Evolutionary conservation across 2,113 vertebrate genomes (phyloP), one percentile per base, ranked within the genome.

Genomic region (Otocyon megalotis): DNA sequence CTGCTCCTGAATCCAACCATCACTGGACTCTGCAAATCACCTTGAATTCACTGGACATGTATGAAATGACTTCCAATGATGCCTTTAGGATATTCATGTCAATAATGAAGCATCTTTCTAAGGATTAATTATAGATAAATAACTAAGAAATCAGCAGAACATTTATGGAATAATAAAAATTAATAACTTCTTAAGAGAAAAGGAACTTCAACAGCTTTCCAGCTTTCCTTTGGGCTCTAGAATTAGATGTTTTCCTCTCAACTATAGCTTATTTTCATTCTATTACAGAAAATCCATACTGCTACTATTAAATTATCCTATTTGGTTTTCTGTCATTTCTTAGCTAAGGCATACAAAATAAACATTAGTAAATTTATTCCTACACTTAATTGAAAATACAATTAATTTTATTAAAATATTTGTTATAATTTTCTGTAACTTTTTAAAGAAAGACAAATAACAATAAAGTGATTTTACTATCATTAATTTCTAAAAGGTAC

Each of bases 391-490:
- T 72, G 65, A 85, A 67, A 74, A 37, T 65, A 83, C 19, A 92
- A 92, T 86, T 74, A 76, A 87, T 83, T 79, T 90, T 62, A 84
- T 69, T 83, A 71, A 71, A 77, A 60, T 82, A 86, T 26, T 82
- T 76, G 37, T 84, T 48, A 32, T 74, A 50, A 81, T 82, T 89
- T 65, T 79, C 62, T 85, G 12, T 43, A 72, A 58, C 12, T 60
- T 93, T 79, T 85, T 65, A 83, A 88, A 81, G 69, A 87, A 84
- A 76, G 13, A 65, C 1, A 48, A 89, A 77, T 17, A 65, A 67
- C 71, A 86, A 50, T 82, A 62, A 56, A 82, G 22, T 56, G 26
- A 74, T 60, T 94, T 93, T 28, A 58, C 3, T 10, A 53, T 65
- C 28, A 43, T 86, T 90, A 90, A 54, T 22, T 79, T 91, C 65